Conservation (phyloP, 2,113 vertebrate species). For the Megaceryle maxima region DNA sequence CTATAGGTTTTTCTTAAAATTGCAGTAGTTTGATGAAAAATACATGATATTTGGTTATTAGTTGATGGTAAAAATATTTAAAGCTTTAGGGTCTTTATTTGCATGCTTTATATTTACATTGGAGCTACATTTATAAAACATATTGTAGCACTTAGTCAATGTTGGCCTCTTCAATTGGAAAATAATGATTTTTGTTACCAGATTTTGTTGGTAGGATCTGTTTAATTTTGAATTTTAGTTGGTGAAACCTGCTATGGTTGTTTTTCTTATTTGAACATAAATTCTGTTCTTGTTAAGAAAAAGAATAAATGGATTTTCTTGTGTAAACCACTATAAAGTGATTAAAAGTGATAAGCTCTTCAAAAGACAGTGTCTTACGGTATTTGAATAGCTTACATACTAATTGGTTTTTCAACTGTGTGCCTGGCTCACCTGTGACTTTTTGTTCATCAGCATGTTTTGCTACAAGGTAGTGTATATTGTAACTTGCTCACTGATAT, state of each 20-base stretch:
- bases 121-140: background rate
- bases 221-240: background rate
- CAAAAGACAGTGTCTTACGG: slow-evolving; percentile 62
- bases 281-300: slow-evolving; percentile 23
- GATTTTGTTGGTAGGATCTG: background rate
- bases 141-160: background rate
- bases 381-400: slow-evolving; percentile 64
- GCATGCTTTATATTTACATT: background rate
- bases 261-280: slow-evolving; percentile 11
- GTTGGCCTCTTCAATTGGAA: background rate
- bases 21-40: background rate
- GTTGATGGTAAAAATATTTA: background rate
- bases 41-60: background rate
- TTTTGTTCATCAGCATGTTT: slow-evolving; percentile 67
- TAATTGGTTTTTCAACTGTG: slow-evolving; percentile 65
- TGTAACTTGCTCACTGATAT: background rate
- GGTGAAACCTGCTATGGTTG: background rate
- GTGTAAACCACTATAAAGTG: slow-evolving; percentile 57
- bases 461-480: slow-evolving; percentile 71
- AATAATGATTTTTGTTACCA: background rate
- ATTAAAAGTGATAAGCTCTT: slow-evolving; percentile 71
- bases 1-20: background rate
- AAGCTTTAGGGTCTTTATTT: background rate
- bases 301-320: slow-evolving; percentile 67
- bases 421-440: slow-evolving; percentile 60